Evolutionary conservation across 2,888 invertebrate species (phyloP), one percentile per base, ranked within the genome.

Genomic region (Chymomyza procnemis): DNA sequence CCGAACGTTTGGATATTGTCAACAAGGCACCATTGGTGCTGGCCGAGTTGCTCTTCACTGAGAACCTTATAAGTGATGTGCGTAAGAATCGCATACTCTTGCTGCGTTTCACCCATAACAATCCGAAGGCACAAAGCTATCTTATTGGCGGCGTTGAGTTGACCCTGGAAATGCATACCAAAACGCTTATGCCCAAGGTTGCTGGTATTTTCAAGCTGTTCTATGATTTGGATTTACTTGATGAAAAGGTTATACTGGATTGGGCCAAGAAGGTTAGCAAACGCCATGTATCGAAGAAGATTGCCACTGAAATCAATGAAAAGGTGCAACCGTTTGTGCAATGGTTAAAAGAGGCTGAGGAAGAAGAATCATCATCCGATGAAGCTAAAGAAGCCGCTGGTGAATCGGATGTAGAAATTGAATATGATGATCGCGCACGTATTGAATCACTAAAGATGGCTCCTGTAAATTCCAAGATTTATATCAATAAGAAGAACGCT

Each of bases 271-370:
- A 98, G 93, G 96, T 97, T 62, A 96, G 95, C 85, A 97, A 97
- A 92, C 99, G 98, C 92, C 98, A 97, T 91, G 98, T 98, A 58
- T 93, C 95, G 67, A 96, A 96, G 90, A 99, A 99, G 90, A 92
- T 98, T 69, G 95, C 96, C 70, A 95, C 95, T 71, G 97, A 99
- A 90, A 97, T 99, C 89, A 96, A 97, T 81, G 95, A 95, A 75
- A 96, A 96, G 89, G 98, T 98, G 62, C 94, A 95, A 88, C 97
- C 97, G 67, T 98, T 99, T 92, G 94, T 99, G 72, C 97, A 95
- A 88, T 99, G 99, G 99, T 93, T 99, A 82, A 94, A 96, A 90
- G 98, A 99, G 90, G 99, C 99, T 68, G 98, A 98, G 89, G 98
- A 98, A 91, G 97, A 97, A 89, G 95, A 95, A 75, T 95, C 95